Conservation (phyloP, 2,888 invertebrate genomes). For the Pandemis heparana region DNA sequence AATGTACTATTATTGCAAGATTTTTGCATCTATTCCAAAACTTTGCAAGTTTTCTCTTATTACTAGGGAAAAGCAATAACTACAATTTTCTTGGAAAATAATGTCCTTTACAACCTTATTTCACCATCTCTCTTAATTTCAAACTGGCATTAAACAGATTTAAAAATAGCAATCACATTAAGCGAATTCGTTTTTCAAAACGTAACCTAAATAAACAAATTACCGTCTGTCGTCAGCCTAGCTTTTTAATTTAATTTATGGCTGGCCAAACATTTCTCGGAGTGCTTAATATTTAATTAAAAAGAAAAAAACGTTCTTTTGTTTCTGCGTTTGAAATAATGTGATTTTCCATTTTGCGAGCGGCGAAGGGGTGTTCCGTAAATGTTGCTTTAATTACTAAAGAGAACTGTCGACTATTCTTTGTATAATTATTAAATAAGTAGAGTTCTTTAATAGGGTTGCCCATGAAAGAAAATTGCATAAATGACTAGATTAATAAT, state of each 20-base stretch:
- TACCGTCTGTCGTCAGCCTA: conserved; percentile 23
- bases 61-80: background rate
- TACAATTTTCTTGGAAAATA: background rate
- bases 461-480: background rate
- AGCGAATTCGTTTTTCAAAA: conserved; percentile 27
- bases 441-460: conserved; percentile 7
- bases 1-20: too few species aligned
- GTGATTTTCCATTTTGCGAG: conserved; percentile 40
- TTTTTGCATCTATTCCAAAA: too few species aligned
- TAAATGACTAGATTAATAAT: too few species aligned
- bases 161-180: conserved; percentile 27
- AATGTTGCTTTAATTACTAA: conserved; percentile 32
- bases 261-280: conserved; percentile 34
- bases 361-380: conserved; percentile 25
- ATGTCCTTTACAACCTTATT: background rate
- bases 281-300: conserved; percentile 36
- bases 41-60: background rate
- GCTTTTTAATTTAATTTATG: conserved; percentile 40
- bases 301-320: conserved; percentile 37
- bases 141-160: background rate
- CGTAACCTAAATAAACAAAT: conserved; percentile 29
- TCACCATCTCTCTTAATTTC: background rate
- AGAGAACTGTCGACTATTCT: conserved; percentile 32
- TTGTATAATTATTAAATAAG: conserved; percentile 28
- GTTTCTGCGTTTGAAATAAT: conserved; percentile 27